Evolutionary conservation across 2,113 vertebrate genomes (phyloP).

Genomic region (Maccullochella peelii): DNA sequence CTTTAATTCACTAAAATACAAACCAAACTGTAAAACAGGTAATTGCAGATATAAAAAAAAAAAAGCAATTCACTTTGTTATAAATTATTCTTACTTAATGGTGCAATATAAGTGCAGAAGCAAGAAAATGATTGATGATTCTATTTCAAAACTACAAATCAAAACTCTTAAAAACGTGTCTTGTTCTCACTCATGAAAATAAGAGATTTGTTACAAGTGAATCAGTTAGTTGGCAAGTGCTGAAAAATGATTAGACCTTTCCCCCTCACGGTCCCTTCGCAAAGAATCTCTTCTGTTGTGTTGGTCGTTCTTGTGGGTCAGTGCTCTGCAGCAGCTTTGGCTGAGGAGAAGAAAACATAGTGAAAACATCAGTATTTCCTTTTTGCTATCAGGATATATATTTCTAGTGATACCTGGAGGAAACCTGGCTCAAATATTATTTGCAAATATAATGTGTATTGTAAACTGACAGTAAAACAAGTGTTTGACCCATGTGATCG

Average conservation of each 20-base stretch:
- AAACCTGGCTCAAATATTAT: not conserved
- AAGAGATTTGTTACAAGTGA: slow-evolving; percentile 11
- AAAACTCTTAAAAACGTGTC: slow-evolving; percentile 23
- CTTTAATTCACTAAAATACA: slow-evolving; percentile 31
- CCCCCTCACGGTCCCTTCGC: not conserved
- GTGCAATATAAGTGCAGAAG: slow-evolving; percentile 56
- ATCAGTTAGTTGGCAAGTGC: slow-evolving; percentile 14
- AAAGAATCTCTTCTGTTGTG: not conserved
- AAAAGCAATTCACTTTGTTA: slow-evolving; percentile 45
- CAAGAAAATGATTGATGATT: slow-evolving; percentile 36
- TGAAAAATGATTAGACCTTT: slow-evolving; percentile 16
- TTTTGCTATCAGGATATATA: not conserved
- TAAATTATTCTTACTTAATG: slow-evolving; percentile 40
- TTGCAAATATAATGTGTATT: not conserved
- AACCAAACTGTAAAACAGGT: not conserved
- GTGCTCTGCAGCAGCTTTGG: slow-evolving; percentile 87
- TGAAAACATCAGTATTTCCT: not conserved
- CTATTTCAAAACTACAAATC: slow-evolving; percentile 35
- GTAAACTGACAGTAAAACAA: not conserved
- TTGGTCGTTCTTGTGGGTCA: slow-evolving; percentile 67
- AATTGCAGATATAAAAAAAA: not conserved
- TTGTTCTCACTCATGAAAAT: slow-evolving; percentile 19
- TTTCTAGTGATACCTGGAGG: too few species aligned
- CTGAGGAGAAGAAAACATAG: slow-evolving; percentile 70
- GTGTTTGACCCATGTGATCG: not conserved